Evolutionary conservation across 2,888 invertebrate species (phyloP).

Genomic region (Drosophila maculinotata): DNA sequence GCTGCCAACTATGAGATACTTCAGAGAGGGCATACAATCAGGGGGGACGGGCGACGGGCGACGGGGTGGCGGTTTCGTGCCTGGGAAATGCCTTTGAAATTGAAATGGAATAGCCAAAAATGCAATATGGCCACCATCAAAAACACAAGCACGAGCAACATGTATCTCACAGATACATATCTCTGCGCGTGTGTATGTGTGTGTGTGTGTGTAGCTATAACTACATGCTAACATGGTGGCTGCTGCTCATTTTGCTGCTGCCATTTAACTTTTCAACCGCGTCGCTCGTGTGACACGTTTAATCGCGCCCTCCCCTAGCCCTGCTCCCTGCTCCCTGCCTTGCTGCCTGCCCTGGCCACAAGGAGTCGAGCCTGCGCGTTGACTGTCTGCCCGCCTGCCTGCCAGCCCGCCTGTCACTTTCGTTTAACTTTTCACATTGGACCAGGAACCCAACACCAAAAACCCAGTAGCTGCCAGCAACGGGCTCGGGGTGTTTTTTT

Average conservation of each 20-base stretch:
- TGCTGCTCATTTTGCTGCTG: slow-evolving; percentile 70
- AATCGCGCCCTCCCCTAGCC: slow-evolving; percentile 67
- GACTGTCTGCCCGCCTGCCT: slow-evolving; percentile 23
- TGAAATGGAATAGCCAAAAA: slow-evolving; percentile 52
- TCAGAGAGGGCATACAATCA: no score
- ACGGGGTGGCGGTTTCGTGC: slow-evolving; percentile 21
- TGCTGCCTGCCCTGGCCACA: slow-evolving; percentile 35
- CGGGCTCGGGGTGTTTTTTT: slow-evolving; percentile 64
- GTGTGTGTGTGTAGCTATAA: slow-evolving; percentile 50
- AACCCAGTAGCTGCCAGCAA: slow-evolving; percentile 45
- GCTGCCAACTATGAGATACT: slow-evolving; percentile 49
- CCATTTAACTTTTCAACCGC: slow-evolving; percentile 79
- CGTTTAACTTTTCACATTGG: slow-evolving; percentile 73
- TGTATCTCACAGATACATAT: slow-evolving; percentile 41
- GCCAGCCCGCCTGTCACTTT: slow-evolving; percentile 75
- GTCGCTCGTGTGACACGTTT: slow-evolving; percentile 76
- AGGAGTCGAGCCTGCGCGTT: slow-evolving; percentile 54
- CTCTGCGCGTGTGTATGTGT: slow-evolving; percentile 3
- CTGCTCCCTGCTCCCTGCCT: slow-evolving; percentile 1
- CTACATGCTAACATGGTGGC: slow-evolving; percentile 76
- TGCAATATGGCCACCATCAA: slow-evolving; percentile 67
- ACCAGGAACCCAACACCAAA: slow-evolving; percentile 44
- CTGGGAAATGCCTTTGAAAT: slow-evolving; percentile 59
- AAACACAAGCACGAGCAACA: slow-evolving; percentile 45
- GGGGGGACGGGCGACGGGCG: no score